phyloP scores from a whole-genome alignment of 2,113 vertebrate species.

The Cynopterus brachyotis region DNA sequence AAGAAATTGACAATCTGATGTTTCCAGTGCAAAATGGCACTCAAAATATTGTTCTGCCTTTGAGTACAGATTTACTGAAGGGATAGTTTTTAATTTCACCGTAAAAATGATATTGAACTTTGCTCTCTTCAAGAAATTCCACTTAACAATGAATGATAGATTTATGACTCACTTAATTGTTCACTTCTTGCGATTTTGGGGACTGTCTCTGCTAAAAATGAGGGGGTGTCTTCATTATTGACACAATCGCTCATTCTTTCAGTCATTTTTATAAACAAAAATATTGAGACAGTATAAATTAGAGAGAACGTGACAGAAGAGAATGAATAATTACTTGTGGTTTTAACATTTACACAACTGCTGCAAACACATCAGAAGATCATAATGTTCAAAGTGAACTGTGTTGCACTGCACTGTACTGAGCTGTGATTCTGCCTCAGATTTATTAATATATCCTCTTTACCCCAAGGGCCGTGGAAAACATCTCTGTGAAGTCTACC shows the following conservation, averaged over 20 bases:
- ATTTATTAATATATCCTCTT: neutral
- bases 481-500: neutral
- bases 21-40: neutral
- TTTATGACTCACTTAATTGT: constrained; percentile 84
- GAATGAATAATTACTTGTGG: constrained; percentile 79
- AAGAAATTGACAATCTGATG: constrained; percentile 36
- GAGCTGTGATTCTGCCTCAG: neutral
- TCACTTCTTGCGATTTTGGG: constrained; percentile 77
- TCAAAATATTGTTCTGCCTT: constrained; percentile 24
- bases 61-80: constrained; percentile 30
- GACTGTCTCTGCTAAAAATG: constrained; percentile 78
- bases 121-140: constrained; percentile 74
- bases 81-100: constrained; percentile 72
- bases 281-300: constrained; percentile 86
- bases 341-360: constrained; percentile 77
- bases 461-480: neutral
- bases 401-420: neutral
- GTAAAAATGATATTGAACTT: constrained; percentile 73
- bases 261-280: constrained; percentile 84
- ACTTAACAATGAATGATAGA: constrained; percentile 76
- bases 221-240: constrained; percentile 80
- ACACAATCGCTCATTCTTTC: constrained; percentile 78
- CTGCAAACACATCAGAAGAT: constrained; percentile 63
- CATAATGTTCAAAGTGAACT: constrained; percentile 37
- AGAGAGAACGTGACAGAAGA: constrained; percentile 77